A percentile compares a stretch with the other conserved stretches of the same genome.
These are phyloP conservation scores for Siderastrea siderea DNA, from an alignment of 92 coral and sea anemone species.

Conservation along the genomic window DNA sequence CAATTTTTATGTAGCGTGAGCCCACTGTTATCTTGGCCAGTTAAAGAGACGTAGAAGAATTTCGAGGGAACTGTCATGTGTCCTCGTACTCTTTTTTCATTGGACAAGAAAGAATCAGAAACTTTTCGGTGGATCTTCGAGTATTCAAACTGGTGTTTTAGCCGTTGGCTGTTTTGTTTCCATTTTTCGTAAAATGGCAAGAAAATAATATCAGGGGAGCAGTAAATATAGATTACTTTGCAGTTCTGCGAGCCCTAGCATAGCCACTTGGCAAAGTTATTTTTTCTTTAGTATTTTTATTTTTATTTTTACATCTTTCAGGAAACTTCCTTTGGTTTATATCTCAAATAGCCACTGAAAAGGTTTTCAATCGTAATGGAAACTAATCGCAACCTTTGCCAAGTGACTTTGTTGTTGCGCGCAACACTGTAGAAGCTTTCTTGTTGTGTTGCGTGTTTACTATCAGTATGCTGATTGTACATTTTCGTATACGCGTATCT, in stretches of 20 bases:
- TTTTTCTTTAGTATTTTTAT: no score
- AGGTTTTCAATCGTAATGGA: no score
- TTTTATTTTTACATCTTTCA: no score
- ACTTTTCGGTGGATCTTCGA: neutral
- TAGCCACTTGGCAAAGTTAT: no score
- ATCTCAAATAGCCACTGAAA: no score
- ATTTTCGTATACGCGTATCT: neutral
- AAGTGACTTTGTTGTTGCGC: neutral
- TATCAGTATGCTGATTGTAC: conserved; percentile 8
- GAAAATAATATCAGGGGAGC: neutral
- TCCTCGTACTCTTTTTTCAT: neutral
- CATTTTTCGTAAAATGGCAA: neutral
- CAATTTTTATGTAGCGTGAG: neutral
- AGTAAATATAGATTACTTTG: neutral
- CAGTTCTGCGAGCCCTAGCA: no score
- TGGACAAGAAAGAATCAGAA: neutral
- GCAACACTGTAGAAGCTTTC: neutral
- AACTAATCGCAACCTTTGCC: no score
- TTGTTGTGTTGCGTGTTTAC: neutral
- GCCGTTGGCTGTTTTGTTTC: neutral
- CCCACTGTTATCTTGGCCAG: neutral
- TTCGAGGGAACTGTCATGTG: neutral
- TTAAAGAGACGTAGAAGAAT: neutral
- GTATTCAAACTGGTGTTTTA: neutral
- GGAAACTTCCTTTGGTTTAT: neutral